Conservation (phyloP, 2,113 vertebrate genomes). For the Pseudopodoces humilis region DNA sequence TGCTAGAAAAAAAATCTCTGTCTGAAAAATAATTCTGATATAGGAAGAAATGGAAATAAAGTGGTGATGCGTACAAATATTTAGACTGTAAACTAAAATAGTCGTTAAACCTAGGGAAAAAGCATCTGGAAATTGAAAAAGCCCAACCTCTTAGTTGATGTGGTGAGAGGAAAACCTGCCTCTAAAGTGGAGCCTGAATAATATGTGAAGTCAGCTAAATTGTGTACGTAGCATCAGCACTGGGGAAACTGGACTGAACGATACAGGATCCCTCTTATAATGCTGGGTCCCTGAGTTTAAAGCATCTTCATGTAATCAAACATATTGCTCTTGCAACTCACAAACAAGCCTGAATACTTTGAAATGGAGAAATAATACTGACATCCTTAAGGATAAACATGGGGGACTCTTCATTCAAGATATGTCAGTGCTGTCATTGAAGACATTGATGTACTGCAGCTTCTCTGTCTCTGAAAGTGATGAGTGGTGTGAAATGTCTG, state of each 20-base stretch:
- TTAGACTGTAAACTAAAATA: neutral
- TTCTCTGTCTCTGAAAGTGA: neutral
- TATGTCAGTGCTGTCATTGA: neutral
- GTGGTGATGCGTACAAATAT: neutral
- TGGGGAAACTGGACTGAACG: neutral
- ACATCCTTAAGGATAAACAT: neutral
- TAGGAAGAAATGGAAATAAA: neutral
- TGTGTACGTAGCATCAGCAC: fast-evolving
- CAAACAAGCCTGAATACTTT: neutral
- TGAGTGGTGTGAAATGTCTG: neutral
- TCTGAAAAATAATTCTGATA: neutral
- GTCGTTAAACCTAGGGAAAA: neutral
- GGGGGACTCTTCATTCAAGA: neutral
- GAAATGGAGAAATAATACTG: neutral
- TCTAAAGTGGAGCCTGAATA: neutral
- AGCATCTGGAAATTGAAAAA: neutral
- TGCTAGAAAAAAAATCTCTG: neutral
- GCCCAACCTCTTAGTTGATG: neutral
- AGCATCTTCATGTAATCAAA: neutral
- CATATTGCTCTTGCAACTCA: neutral
- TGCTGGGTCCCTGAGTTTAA: neutral
- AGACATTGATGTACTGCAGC: neutral
- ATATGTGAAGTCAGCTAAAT: neutral
- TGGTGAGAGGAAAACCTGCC: neutral
- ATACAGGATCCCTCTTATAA: neutral